A percentile compares a stretch with the other conserved stretches of the same genome.
phyloP scores from a whole-genome alignment of 2,797 vertebrate species.

The Pseudopleuronectes americanus region DNA sequence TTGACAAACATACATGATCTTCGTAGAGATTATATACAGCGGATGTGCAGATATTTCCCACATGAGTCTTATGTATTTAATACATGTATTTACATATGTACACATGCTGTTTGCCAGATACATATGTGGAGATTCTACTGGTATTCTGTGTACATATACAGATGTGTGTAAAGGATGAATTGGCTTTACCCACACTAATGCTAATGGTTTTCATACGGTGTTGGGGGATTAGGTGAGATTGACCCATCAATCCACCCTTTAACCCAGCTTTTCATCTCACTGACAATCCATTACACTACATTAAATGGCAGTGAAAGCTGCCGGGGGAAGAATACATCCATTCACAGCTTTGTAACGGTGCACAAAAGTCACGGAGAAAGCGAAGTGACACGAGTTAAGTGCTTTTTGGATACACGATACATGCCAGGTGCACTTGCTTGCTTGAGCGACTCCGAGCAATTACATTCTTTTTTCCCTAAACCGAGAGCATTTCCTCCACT shows the following conservation, averaged over 20 bases:
- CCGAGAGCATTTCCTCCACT: conserved; percentile 8
- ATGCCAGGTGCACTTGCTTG: conserved; percentile 31
- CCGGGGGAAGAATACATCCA: not conserved
- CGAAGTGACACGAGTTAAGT: conserved; percentile 2
- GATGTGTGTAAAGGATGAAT: not conserved
- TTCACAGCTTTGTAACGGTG: conserved; percentile 11
- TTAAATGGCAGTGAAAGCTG: conserved; percentile 2
- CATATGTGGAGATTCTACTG: not conserved
- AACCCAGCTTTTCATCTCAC: conserved; percentile 12
- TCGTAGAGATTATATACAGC: not conserved
- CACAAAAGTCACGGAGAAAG: conserved; percentile 15
- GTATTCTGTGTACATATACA: not conserved
- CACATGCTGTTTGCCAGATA: not conserved
- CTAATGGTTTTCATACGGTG: conserved; percentile 9
- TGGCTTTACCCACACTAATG: not conserved
- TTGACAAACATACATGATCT: not conserved
- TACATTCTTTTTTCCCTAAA: conserved; percentile 12
- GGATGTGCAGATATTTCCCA: not conserved
- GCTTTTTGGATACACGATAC: conserved; percentile 27
- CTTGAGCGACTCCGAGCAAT: conserved; percentile 29
- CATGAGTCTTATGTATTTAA: not conserved
- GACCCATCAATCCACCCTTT: conserved; percentile 6
- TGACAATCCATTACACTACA: conserved; percentile 6
- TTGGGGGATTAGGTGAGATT: conserved; percentile 9
- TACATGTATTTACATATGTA: not conserved